These are phyloP conservation scores for Lasioglossum albipes DNA, from an alignment of 1,140 invertebrate species.

Conservation along the genomic window DNA sequence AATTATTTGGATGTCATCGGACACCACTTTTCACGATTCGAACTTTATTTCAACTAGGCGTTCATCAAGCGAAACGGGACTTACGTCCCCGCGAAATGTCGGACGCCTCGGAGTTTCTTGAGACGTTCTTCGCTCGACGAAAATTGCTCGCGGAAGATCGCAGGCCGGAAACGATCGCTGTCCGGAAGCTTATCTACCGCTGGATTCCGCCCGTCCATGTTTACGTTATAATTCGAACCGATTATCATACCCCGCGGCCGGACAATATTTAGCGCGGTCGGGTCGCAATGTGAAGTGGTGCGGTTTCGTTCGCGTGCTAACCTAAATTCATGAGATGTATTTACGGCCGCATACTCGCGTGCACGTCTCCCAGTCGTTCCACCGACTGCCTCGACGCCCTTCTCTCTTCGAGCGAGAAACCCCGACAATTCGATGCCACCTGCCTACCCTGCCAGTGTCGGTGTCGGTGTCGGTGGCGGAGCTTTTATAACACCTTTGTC, in stretches of 20 bases:
- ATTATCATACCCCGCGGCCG: conserved; percentile 67
- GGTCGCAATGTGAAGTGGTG: conserved; percentile 68
- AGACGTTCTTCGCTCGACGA: too few relatives aligned
- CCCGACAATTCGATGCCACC: conserved; percentile 21
- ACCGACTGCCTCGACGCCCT: conserved; percentile 14
- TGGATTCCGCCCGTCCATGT: neutral
- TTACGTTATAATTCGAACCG: conserved; percentile 63
- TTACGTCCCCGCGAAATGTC: too few relatives aligned
- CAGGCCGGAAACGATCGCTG: neutral
- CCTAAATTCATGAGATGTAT: conserved; percentile 76
- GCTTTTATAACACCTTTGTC: conserved; percentile 16
- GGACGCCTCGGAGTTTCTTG: too few relatives aligned
- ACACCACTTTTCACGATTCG: too few relatives aligned
- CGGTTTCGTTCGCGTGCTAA: conserved; percentile 75
- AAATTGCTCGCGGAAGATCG: too few relatives aligned
- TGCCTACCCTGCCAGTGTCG: neutral
- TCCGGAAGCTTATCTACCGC: conserved; percentile 10
- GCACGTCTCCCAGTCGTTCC: conserved; percentile 42
- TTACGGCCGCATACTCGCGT: conserved; percentile 70
- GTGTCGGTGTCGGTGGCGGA: neutral
- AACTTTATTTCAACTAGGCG: too few relatives aligned
- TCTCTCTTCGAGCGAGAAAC: neutral
- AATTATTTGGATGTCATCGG: too few relatives aligned
- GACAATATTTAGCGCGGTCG: conserved; percentile 72
- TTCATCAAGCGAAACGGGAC: too few relatives aligned